Evolutionary conservation across 2,797 vertebrate species (phyloP), one percentile per base, ranked within the genome.

Genomic region (Lacerta bilineata): DNA sequence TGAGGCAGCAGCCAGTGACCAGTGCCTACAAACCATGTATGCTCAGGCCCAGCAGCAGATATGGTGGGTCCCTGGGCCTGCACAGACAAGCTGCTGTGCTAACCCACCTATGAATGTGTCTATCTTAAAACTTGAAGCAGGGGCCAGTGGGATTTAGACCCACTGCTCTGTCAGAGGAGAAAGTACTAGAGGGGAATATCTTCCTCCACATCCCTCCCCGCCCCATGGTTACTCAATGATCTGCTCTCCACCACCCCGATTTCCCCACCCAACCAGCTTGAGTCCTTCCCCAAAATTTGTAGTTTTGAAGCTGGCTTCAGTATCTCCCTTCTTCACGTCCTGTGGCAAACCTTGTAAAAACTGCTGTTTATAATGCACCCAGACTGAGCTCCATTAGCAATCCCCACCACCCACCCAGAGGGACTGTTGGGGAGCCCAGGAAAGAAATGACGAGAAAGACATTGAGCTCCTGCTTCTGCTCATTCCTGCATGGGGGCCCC

Each of bases 401-500:
- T 90, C 87, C 87, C 50, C 13, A 50, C 50, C 50, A 15, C 50
- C 50, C 50, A 55, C 50, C 50, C 50, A 25, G 80, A 90, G 92
- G 87, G 89, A 91, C 71, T 92, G 90, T 89, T 92, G 93, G 80
- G 95, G 89, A 89, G 88, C 87, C 91, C 74, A 93, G 93, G 94
- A 94, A 55, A 94, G 88, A 86, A 90, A 95, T 81, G 83, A 43
- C 93, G 91, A 93, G 91, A 94, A 93, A 94, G 93, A 95, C 89
- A 89, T 91, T 96, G 97, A 93, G 96, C 96, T 95, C 95, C 95
- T 96, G 97, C 97, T 97, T 95, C 97, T 96, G 98, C 98, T 98
- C 97, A 96, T 98, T 97, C 95, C 97, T 98, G 98, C 98, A 99
- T 98, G 98, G 97, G 96, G 96, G 92, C 96, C 92, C 93, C 95